These are phyloP conservation scores for Acronicta aceris DNA, from an alignment of 2,888 invertebrate species.

Conservation along the genomic window DNA sequence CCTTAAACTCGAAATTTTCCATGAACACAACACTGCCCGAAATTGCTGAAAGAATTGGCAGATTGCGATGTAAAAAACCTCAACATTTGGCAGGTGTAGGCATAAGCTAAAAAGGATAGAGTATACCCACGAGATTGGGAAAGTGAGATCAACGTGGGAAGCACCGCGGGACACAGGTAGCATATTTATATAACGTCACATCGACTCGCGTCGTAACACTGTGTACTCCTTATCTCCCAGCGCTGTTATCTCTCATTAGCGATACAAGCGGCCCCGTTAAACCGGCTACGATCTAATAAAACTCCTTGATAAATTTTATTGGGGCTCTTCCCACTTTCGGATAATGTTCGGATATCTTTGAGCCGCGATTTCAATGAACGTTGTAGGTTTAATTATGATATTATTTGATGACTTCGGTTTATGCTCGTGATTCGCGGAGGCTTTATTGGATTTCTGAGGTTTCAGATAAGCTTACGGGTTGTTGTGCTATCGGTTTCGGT, in stretches of 20 bases:
- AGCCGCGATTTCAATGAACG: slow-evolving; percentile 56
- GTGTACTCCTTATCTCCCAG: slow-evolving; percentile 36
- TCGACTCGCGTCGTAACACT: slow-evolving; percentile 11
- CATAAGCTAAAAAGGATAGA: too few species aligned
- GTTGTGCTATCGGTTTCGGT: slow-evolving; percentile 17
- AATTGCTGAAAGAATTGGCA: too few species aligned
- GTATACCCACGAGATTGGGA: too few species aligned
- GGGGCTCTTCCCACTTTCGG: slow-evolving; percentile 44
- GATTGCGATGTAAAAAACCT: too few species aligned
- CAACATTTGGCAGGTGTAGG: too few species aligned
- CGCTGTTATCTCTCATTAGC: slow-evolving; percentile 74
- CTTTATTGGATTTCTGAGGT: slow-evolving; percentile 43
- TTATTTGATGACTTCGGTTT: slow-evolving; percentile 52
- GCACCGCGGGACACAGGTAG: too few species aligned
- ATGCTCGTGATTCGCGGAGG: slow-evolving; percentile 35
- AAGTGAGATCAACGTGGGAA: too few species aligned
- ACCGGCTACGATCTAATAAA: slow-evolving; percentile 69
- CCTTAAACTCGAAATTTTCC: too few species aligned
- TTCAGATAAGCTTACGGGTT: slow-evolving; percentile 30
- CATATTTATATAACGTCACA: slow-evolving; percentile 18
- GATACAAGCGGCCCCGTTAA: slow-evolving; percentile 68
- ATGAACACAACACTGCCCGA: too few species aligned
- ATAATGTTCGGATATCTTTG: slow-evolving; percentile 41
- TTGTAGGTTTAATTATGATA: slow-evolving; percentile 50
- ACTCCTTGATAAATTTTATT: slow-evolving; percentile 71